Evolutionary conservation across 2,113 vertebrate species (phyloP).

Genomic region (Daubentonia madagascariensis): DNA sequence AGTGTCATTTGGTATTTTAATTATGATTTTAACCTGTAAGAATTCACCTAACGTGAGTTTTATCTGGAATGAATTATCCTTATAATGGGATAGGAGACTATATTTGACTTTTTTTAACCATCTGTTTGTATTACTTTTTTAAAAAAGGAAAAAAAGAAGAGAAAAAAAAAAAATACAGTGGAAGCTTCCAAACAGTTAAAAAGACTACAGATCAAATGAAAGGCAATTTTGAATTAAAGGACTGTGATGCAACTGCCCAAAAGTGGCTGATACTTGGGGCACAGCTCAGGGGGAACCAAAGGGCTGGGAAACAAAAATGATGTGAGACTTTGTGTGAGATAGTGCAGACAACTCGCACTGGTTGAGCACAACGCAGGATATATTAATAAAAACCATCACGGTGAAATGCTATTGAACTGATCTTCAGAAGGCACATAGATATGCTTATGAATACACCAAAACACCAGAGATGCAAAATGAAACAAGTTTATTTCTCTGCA

Average conservation of each 20-base stretch:
- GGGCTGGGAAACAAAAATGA: not conserved
- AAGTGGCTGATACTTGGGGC: not conserved
- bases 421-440: not conserved
- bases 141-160: not conserved
- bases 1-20: not conserved
- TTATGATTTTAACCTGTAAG: not conserved
- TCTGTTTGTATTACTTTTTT: not conserved
- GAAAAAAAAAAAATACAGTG: not conserved
- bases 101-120: not conserved
- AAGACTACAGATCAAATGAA: not conserved
- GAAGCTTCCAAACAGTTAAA: not conserved
- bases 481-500: slow-evolving; percentile 86
- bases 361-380: not conserved
- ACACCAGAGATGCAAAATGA: slow-evolving; percentile 64
- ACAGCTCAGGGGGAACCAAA: not conserved
- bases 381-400: not conserved
- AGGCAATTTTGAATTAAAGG: not conserved
- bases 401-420: not conserved
- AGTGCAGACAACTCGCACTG: not conserved
- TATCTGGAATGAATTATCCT: not conserved
- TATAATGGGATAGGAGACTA: not conserved
- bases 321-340: not conserved
- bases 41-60: not conserved
- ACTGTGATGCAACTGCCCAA: not conserved
- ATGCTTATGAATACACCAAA: not conserved